Evolutionary conservation across 1,140 invertebrate genomes (phyloP), one percentile per base, ranked within the genome.

Genomic region (Hylyphantes graminicola): DNA sequence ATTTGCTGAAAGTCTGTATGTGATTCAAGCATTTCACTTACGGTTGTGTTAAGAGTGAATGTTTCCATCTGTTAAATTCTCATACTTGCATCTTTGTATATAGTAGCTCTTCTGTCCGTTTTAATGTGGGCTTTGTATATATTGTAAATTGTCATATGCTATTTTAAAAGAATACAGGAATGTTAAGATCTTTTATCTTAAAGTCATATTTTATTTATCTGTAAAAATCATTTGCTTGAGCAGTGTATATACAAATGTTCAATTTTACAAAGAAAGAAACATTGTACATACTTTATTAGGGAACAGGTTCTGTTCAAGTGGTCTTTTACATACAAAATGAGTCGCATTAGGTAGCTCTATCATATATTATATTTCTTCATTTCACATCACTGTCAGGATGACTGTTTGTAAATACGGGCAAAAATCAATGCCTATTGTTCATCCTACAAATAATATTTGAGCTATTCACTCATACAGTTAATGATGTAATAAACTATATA

Each of bases 401-500:
- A 67, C 11, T 13, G 59, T 74, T 67, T 76, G 64, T 75, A 85
- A 65, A 77, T 67, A 75, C 21, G 11, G 73, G 54, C 12, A 13
- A 55, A 51, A 35, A 48, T 74, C 10, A 75, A 53, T 61, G 35
- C 9, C 54, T 50, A 59, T 65, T 57, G 72, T 83, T 53, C 61
- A 85, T 85, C 82, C 82, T 85, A 74, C 21, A 74, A 85, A 74
- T 85, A 73, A 76, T 68, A 75, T 35, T 77, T 85, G 82, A 85
- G 82, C 82, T 83, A 35, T 35, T 35, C 35, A 74, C 72, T 76
- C 57, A 68, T 75, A 65, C 63, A 85, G 48, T 77, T 74, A 75
- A 61, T 81, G 13, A 73, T 85, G 64, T 77, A 85, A 85, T 77
- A 85, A 85, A 85, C 82, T 85, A 85, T 85, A 85, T 85, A 76